Evolutionary conservation across 2,888 invertebrate genomes (phyloP).

Genomic region (Druceiella hillmani): DNA sequence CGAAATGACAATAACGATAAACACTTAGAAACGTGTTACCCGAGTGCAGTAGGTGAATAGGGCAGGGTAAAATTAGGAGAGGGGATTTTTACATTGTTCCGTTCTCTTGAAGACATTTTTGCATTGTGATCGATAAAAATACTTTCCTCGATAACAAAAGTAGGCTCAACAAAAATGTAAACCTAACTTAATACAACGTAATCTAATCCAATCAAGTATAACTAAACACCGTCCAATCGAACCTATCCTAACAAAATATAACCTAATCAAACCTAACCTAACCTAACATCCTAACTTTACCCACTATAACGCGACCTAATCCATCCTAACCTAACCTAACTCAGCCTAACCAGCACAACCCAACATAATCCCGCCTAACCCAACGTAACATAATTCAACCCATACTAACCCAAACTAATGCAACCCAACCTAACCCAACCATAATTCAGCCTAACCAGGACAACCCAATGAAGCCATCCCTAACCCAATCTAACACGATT

Average conservation of each 20-base stretch:
- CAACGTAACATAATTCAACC: conserved; percentile 23
- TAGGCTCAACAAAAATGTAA: no score
- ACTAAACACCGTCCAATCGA: conserved; percentile 17
- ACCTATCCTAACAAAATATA: conserved; percentile 21
- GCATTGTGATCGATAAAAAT: no score
- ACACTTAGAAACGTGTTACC: no score
- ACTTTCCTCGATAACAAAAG: no score
- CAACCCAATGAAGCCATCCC: conserved; percentile 23
- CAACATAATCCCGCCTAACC: conserved; percentile 23
- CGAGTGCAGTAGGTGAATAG: no score
- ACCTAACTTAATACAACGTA: conserved; percentile 24
- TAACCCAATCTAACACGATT: conserved; percentile 22
- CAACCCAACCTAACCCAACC: conserved; percentile 19
- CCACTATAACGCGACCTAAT: conserved; percentile 26
- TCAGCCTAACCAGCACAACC: conserved; percentile 24
- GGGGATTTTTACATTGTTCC: no score
- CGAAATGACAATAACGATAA: no score
- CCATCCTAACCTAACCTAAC: conserved; percentile 23
- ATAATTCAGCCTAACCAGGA: conserved; percentile 19
- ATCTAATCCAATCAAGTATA: conserved; percentile 18
- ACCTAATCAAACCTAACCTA: conserved; percentile 19
- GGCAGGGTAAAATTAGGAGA: no score
- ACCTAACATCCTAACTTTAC: conserved; percentile 21
- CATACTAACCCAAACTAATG: conserved; percentile 18
- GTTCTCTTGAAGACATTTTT: no score